Evolutionary conservation across 2,888 invertebrate species (phyloP).

Genomic region (Lypha dubia): DNA sequence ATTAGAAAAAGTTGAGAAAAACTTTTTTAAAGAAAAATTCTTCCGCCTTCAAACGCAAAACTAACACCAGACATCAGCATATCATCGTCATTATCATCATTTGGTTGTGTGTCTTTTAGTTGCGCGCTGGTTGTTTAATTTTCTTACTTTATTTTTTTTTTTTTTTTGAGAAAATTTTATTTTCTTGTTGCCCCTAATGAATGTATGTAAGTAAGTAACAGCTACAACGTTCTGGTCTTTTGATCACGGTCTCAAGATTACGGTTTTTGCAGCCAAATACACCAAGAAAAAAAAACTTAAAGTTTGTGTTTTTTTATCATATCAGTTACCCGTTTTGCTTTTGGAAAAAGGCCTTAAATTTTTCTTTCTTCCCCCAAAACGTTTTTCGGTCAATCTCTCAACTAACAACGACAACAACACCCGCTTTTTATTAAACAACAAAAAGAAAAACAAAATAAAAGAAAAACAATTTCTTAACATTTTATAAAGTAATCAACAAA

Average conservation of each 20-base stretch:
- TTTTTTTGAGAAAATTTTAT: not conserved
- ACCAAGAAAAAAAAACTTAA: slow-evolving; percentile 28
- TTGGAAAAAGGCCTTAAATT: slow-evolving; percentile 54
- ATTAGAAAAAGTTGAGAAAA: slow-evolving; percentile 41
- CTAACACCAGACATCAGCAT: slow-evolving; percentile 61
- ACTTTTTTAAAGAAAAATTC: slow-evolving; percentile 59
- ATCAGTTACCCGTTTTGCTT: slow-evolving; percentile 55
- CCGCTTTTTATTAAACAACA: slow-evolving; percentile 25
- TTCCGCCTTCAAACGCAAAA: slow-evolving; percentile 48
- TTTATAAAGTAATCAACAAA: slow-evolving; percentile 69
- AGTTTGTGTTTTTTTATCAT: slow-evolving; percentile 53
- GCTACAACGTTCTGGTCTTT: slow-evolving; percentile 64
- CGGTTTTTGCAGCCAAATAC: slow-evolving; percentile 54
- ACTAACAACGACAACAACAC: slow-evolving; percentile 63
- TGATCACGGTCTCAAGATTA: slow-evolving; percentile 70
- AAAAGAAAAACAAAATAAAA: not conserved
- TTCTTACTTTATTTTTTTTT: too few relatives aligned
- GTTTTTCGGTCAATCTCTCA: slow-evolving; percentile 45
- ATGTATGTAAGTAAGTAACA: slow-evolving; percentile 51
- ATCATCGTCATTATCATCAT: slow-evolving; percentile 60
- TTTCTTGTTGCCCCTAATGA: slow-evolving; percentile 38
- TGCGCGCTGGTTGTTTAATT: too few relatives aligned
- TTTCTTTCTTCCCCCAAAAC: not conserved
- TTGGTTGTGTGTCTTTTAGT: slow-evolving; percentile 35
- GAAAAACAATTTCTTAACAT: slow-evolving; percentile 60